Evolutionary conservation across 1,140 invertebrate species (phyloP).

Genomic region (Diprion similis): DNA sequence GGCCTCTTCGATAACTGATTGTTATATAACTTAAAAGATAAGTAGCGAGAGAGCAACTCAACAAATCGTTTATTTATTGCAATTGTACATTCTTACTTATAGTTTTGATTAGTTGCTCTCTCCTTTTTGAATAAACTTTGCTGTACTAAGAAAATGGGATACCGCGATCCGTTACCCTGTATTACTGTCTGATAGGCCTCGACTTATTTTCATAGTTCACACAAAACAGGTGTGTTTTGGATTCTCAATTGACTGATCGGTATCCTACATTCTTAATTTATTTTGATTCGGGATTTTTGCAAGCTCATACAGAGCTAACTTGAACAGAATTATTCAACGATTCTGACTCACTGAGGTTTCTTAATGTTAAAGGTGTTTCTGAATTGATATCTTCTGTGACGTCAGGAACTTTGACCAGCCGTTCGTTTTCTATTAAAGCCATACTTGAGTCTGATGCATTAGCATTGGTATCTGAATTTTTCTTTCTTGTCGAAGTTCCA

Average conservation of each 20-base stretch:
- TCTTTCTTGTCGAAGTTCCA: constrained; percentile 41
- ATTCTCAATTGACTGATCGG: neutral
- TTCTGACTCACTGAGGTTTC: constrained; percentile 47
- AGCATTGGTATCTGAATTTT: constrained; percentile 47
- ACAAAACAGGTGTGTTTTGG: constrained; percentile 2
- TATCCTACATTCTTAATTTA: constrained; percentile 9
- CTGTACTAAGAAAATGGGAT: too few species aligned
- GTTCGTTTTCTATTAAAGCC: constrained; percentile 43
- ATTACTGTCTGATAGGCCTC: too few species aligned
- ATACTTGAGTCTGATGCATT: constrained; percentile 41
- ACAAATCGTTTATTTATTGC: neutral
- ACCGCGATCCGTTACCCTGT: too few species aligned
- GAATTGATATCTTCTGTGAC: constrained; percentile 40
- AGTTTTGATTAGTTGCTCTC: too few species aligned
- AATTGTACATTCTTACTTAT: too few species aligned
- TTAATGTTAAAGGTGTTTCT: constrained; percentile 45
- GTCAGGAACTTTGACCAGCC: constrained; percentile 38
- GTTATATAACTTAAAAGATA: too few species aligned
- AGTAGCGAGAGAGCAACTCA: neutral
- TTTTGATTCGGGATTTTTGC: neutral
- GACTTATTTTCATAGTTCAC: too few species aligned
- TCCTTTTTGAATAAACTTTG: too few species aligned
- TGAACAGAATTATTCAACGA: constrained; percentile 48
- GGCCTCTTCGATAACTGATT: too few species aligned
- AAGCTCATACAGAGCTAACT: constrained; percentile 52